Evolutionary conservation across 2,888 invertebrate genomes (phyloP), one percentile per base, ranked within the genome.

Genomic region (Coleophora flavipennella): DNA sequence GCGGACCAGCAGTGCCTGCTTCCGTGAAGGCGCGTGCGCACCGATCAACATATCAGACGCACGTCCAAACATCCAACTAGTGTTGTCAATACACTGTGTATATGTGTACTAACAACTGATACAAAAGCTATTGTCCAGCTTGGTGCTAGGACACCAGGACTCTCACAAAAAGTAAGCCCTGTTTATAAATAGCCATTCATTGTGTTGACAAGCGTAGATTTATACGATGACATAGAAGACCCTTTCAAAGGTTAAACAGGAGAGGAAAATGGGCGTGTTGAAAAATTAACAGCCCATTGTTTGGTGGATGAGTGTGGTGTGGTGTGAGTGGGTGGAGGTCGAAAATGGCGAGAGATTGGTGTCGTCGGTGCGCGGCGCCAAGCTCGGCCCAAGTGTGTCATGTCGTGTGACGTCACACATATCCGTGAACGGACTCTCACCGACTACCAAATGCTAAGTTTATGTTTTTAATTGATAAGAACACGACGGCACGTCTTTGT

Each of bases 21-120:
- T 79, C 80, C 62, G 48, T 54, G 80, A 79, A 80, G 57, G 59
- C 79, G 73, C 75, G 77, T 78, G 81, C 76, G 63, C 67, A 44
- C 45, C 41, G 62, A 50, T 69, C 67, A 73, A 69, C 63, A 68
- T 42, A 29, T 39, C 32, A 7, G 33, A 32, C 40, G 34, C 10
- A 11, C 31, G 13, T 14, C 40, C 13, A 40, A 43, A 43, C 43
- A 43, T 43, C 43, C 40, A 35, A 20, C 6, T 6, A 20, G 28
- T 28, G 39, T 32, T 32, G 27, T 35, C 13, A 27, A 13, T 31
- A 8, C 8, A 39, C 36, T 12, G 31, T 29, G 36, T 27, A 20
- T 20, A 20, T 20, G 36, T 27, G 6, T 20, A 20, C 6, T 20
- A 20, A 6, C 20, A 20, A 4, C 20, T 6, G 6, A 3, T 20